Conservation (phyloP, 2,113 vertebrate species). For the Onychostruthus taczanowskii region DNA sequence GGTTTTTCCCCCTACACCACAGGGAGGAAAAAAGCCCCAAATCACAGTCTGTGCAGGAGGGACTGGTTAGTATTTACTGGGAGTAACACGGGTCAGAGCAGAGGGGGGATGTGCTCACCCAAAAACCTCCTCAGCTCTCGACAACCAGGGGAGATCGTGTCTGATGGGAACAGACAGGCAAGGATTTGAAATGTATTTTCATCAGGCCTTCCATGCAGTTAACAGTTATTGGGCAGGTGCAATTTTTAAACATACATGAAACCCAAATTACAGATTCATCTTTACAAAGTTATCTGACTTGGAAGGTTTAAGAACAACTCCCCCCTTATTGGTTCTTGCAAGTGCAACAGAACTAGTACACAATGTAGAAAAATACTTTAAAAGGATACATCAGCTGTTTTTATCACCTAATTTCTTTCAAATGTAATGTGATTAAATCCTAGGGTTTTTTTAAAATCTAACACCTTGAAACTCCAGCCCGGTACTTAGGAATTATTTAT, state of each 20-base stretch:
- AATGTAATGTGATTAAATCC: conserved; percentile 78
- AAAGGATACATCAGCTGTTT: conserved; percentile 67
- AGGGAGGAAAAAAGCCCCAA: background rate
- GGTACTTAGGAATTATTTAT: conserved; percentile 85
- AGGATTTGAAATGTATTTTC: conserved; percentile 44
- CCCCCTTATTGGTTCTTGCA: conserved; percentile 44
- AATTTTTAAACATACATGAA: conserved; percentile 60
- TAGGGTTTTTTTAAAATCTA: conserved; percentile 62
- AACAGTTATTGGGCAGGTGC: conserved; percentile 54
- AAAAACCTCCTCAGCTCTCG: background rate
- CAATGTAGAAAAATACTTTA: conserved; percentile 67
- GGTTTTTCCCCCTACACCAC: background rate
- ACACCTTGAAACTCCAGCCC: conserved; percentile 79
- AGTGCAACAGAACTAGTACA: conserved; percentile 63
- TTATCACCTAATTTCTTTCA: conserved; percentile 71
- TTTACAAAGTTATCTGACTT: conserved; percentile 52
- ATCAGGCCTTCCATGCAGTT: conserved; percentile 6
- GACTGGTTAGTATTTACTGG: background rate
- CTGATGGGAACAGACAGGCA: conserved; percentile 25
- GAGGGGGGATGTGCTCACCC: background rate
- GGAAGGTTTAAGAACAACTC: conserved; percentile 36
- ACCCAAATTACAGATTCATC: conserved; percentile 23
- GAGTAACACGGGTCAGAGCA: background rate
- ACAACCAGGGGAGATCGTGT: background rate
- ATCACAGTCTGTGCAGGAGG: background rate